Evolutionary conservation across 2,113 vertebrate genomes (phyloP).

Genomic region (Gavialis gangeticus): DNA sequence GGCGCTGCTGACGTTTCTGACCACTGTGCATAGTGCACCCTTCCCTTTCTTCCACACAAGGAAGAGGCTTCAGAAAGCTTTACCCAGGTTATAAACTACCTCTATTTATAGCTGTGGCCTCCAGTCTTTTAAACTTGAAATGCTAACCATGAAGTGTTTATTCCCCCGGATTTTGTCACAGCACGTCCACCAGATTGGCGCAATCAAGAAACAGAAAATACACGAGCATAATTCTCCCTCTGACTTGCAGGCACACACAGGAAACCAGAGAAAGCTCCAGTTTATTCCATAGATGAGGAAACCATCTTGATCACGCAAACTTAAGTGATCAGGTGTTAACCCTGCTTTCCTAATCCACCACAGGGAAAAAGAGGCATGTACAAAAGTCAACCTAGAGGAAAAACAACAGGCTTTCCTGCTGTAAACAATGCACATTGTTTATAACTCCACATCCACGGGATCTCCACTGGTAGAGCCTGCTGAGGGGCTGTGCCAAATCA

Average conservation of each 20-base stretch:
- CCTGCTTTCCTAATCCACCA: neutral
- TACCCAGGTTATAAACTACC: neutral
- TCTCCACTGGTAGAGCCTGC: neutral
- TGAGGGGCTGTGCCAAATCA: neutral
- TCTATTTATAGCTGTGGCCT: neutral
- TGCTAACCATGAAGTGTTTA: accelerated
- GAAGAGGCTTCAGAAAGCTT: neutral
- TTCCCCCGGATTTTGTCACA: neutral
- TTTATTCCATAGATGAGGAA: neutral
- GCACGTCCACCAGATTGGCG: neutral
- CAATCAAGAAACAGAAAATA: neutral
- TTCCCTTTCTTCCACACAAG: neutral
- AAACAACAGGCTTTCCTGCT: neutral
- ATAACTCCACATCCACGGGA: neutral
- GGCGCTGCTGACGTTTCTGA: slow-evolving; percentile 19
- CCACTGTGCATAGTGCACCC: neutral
- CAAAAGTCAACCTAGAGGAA: neutral
- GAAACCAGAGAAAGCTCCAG: neutral
- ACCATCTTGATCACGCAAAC: neutral
- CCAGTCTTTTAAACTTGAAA: neutral
- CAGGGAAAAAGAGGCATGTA: neutral
- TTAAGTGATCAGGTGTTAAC: neutral
- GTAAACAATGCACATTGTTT: neutral
- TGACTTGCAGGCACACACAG: accelerated
- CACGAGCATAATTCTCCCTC: neutral